phyloP scores from a whole-genome alignment of 1,140 invertebrate genomes.

The Drosophila setifemur region DNA sequence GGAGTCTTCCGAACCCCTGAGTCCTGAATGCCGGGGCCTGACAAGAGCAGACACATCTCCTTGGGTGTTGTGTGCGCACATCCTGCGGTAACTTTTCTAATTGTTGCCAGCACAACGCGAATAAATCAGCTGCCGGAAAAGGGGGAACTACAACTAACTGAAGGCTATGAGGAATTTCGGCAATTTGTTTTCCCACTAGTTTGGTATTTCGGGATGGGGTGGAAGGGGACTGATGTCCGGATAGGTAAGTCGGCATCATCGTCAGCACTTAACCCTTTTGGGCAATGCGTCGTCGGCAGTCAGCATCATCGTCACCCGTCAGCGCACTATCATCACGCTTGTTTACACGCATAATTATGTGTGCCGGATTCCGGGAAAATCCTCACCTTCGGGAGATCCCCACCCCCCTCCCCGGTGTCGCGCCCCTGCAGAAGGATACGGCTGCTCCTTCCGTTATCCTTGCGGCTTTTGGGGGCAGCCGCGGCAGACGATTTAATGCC shows the following conservation, averaged over 20 bases:
- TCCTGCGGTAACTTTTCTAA: slow-evolving; percentile 81
- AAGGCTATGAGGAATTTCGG: slow-evolving; percentile 51
- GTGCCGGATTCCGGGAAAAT: slow-evolving; percentile 61
- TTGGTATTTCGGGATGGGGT: slow-evolving; percentile 40
- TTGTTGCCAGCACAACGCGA: slow-evolving; percentile 78
- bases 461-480: slow-evolving; percentile 58
- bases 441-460: slow-evolving; percentile 21
- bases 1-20: too few species aligned
- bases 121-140: slow-evolving; percentile 75
- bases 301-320: slow-evolving; percentile 63
- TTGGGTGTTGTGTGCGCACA: slow-evolving; percentile 39
- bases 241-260: slow-evolving; percentile 6
- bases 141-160: slow-evolving; percentile 22
- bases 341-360: slow-evolving; percentile 80
- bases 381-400: neutral
- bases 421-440: neutral
- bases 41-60: slow-evolving; percentile 26
- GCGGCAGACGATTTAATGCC: slow-evolving; percentile 67
- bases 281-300: slow-evolving; percentile 19
- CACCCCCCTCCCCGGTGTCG: neutral
- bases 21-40: neutral
- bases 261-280: slow-evolving; percentile 47
- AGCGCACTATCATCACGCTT: slow-evolving; percentile 77
- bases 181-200: slow-evolving; percentile 67
- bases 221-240: neutral